Base-by-base conservation (phyloP, 2,797 vertebrate genomes). In the Atherinosoma microstoma region DNA sequence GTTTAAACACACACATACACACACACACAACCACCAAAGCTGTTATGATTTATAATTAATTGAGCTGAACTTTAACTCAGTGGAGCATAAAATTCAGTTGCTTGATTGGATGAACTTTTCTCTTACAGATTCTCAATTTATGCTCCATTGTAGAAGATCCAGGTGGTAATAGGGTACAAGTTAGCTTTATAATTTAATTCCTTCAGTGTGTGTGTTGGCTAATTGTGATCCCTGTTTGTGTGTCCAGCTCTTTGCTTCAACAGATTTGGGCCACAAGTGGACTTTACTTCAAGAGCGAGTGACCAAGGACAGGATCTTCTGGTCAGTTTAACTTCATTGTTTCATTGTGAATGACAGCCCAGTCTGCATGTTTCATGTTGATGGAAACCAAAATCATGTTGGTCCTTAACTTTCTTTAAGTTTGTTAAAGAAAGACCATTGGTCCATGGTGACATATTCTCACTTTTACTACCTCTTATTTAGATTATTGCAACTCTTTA, bases 291-390 rank as follows among this genome's bases (percentile, higher is more conserved):
- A 97, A 88, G 97, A 99, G 75, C 93, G 92, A 22, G 97, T 97
- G 80, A 97, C 96, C 76, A 98, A 98, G 90, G 98, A 97, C 79
- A 94, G 92, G 67, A 91, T 98, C 64, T 99, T 96, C 93, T 99
- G 98, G 98, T 99, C 53, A 91, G 85, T 91, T 24, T 0, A 36
- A n/a, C 22, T 71, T 64, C 38, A 40, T 20, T 76, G 83, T 82
- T 64, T 82, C 34, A 62, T 18, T 32, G 62, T 58, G 68, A 54
- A 69, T 45, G 30, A 63, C 67, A 13, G 35, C 35, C 24, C 35
- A 2, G 38, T 40, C 15, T 40, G 38, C 4, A 4, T 40, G 13
- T 40, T 40, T 38, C 4, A 40, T 40, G 38, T 40, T 40, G 4
- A 15, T 40, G 38, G 38, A 40, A 40, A 16, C 38, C 38, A 40